Evolutionary conservation across 23 tunicate genomes (phyloP), one percentile per base, ranked within the genome.

Genomic region (Styela plicata): DNA sequence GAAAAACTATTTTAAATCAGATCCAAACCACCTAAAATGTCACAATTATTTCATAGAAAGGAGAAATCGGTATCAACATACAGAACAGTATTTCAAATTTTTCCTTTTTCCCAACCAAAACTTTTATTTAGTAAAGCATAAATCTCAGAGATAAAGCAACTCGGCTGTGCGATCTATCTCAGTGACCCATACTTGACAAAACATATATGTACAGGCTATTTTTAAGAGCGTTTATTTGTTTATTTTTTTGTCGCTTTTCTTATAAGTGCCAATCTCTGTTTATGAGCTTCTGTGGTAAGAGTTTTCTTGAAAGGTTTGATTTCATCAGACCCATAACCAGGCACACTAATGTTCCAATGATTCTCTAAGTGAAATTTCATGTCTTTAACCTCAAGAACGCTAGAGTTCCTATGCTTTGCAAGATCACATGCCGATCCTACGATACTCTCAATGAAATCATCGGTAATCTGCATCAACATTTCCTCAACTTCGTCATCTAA

Each of bases 401-500:
- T 89, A 25, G 91, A 90, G 28, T 90, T 90, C 67, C 99, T 74
- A 74, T 95, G 99, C 69, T 87, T 85, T 24, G 99, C 96, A 30
- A 95, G 85, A 22, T 84, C 79, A 74, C 99, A 95, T 2, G 92
- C 88, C 10, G 89, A 84, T n/a, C 91, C 34, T 2, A 95, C 99
- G 31, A 85, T 89, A 32, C 84, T 85, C 32, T 95, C 99, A 34
- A 95, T 84, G 35, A 95, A 95, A 63, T 95, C 99, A 74, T 95
- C 96, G 0, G 93, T 85, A 61, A 93, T 83, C 80, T 85, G 89
- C 89, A 93, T 93, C 68, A 93, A 44, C 89, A 88, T 88, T 86
- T 92, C 97, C 80, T 92, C 97, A 1, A 88, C 89, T 67, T 92
- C 97, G 3, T 92, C 97, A 57, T 92, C 97, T 57, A 92, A 86